phyloP scores from a whole-genome alignment of 2,113 vertebrate genomes.

The Dicerorhinus sumatrensis region DNA sequence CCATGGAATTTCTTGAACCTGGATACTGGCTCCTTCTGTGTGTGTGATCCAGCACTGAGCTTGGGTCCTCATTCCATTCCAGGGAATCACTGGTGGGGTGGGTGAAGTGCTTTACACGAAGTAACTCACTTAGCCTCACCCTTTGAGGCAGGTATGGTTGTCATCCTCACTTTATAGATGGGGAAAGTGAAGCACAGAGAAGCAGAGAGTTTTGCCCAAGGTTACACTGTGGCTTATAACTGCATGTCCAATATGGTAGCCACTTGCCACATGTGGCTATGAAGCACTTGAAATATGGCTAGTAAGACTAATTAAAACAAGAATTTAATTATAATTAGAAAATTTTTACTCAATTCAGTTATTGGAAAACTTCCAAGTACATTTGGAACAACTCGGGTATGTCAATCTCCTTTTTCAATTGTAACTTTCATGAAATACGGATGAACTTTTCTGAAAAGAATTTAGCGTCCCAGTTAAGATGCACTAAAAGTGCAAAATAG shows the following conservation, averaged over 20 bases:
- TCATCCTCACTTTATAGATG: not conserved
- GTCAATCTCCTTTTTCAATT: not conserved
- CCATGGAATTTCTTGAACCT: not conserved
- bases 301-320: no score
- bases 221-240: not conserved
- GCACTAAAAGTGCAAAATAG: not conserved
- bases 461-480: not conserved
- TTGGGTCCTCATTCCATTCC: not conserved
- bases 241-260: not conserved
- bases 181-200: not conserved
- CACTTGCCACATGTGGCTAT: not conserved
- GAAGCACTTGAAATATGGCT: not conserved
- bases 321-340: no score
- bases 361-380: not conserved
- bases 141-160: not conserved
- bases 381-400: not conserved
- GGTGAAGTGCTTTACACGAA: not conserved
- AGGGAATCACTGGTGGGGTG: accelerated
- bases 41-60: not conserved
- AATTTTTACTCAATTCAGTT: not conserved
- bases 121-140: not conserved
- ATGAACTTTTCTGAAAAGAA: not conserved
- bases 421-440: not conserved
- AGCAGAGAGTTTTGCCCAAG: not conserved
- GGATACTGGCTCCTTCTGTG: not conserved